A percentile compares a stretch with the other conserved stretches of the same genome.
Evolutionary conservation across 2,888 invertebrate genomes (phyloP).

Genomic region (Laspeyria flexula): DNA sequence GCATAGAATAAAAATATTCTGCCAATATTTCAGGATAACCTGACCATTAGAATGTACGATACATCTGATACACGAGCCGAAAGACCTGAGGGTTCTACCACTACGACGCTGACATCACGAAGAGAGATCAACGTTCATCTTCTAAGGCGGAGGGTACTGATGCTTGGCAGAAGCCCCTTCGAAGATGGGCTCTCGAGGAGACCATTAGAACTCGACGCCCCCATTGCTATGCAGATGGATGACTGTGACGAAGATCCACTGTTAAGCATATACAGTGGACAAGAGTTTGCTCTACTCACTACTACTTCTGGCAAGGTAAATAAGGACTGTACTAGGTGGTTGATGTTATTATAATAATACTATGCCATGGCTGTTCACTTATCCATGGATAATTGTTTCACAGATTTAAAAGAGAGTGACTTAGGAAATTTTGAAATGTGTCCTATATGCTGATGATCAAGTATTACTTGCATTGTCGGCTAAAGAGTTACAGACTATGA

Average conservation of each 20-base stretch:
- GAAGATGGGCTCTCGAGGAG: slow-evolving; percentile 68
- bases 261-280: slow-evolving; percentile 92
- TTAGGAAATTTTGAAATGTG: no score
- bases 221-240: slow-evolving; percentile 85
- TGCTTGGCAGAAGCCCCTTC: slow-evolving; percentile 72
- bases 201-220: slow-evolving; percentile 74
- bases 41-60: slow-evolving; percentile 74
- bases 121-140: slow-evolving; percentile 72
- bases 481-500: no score
- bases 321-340: no score
- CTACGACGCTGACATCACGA: slow-evolving; percentile 55
- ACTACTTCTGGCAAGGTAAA: slow-evolving; percentile 93
- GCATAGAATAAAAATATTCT: no score
- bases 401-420: no score
- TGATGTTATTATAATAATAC: background rate
- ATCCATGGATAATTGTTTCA: no score
- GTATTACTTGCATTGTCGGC: no score
- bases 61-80: slow-evolving; percentile 53
- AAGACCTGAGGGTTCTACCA: slow-evolving; percentile 49
- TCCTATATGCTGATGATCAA: no score
- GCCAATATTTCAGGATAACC: slow-evolving; percentile 68
- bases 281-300: slow-evolving; percentile 95
- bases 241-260: slow-evolving; percentile 92
- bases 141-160: slow-evolving; percentile 69
- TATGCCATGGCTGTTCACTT: background rate